Conservation (phyloP, 2,113 vertebrate species). For the Saimiri boliviensis region DNA sequence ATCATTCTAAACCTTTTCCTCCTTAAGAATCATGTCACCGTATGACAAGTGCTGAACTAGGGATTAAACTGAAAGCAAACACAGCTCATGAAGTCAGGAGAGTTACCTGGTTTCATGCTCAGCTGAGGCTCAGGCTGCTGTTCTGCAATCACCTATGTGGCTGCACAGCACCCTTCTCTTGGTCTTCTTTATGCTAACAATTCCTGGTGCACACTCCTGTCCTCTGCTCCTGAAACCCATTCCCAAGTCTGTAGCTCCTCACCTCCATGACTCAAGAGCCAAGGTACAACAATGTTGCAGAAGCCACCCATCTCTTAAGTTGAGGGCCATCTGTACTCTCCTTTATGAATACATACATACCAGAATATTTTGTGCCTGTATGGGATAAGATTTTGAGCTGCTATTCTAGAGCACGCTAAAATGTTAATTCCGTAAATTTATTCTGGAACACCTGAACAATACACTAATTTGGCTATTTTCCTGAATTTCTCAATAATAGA, state of each 20-base stretch:
- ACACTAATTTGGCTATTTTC: not conserved
- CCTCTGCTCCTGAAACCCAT: not conserved
- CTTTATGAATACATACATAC: not conserved
- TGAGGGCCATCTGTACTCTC: not conserved
- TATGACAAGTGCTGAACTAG: not conserved
- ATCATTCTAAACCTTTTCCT: conserved; percentile 28
- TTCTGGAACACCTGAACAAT: conserved; percentile 11
- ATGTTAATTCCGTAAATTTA: not conserved
- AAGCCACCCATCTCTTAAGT: not conserved
- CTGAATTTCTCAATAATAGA: not conserved
- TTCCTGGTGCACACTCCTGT: not conserved
- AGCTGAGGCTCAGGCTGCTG: not conserved
- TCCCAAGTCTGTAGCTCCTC: not conserved
- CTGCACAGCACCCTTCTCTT: not conserved
- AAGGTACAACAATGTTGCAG: not conserved
- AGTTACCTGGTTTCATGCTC: not conserved
- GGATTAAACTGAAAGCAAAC: not conserved
- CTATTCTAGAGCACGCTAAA: not conserved
- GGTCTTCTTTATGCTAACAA: not conserved
- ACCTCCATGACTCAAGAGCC: not conserved
- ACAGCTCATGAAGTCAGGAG: not conserved
- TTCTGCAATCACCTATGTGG: not conserved
- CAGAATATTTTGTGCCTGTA: not conserved
- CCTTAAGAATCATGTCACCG: not conserved
- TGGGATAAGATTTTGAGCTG: not conserved